These are phyloP conservation scores for Protophormia terraenovae DNA, from an alignment of 2,888 invertebrate species.

Conservation along the genomic window DNA sequence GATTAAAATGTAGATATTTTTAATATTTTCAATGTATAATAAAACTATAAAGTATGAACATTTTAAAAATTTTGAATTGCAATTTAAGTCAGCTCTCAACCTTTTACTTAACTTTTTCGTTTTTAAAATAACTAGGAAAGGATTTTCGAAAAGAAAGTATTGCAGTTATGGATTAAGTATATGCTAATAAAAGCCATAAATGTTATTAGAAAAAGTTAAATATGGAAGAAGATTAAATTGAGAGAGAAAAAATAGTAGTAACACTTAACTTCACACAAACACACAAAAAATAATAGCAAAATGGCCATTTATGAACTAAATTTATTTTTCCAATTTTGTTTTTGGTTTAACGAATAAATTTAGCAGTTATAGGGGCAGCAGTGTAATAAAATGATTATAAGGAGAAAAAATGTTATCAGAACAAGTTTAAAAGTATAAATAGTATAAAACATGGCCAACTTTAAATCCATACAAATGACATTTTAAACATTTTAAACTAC, in stretches of 20 bases:
- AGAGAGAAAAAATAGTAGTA: too few relatives aligned
- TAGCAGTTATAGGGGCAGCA: not conserved
- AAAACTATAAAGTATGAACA: not conserved
- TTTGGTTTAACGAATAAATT: not conserved
- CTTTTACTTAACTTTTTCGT: not conserved
- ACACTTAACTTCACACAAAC: not conserved
- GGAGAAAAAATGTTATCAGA: not conserved
- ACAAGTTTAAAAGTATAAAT: constrained; percentile 14
- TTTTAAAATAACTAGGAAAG: constrained; percentile 3
- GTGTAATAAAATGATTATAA: not conserved
- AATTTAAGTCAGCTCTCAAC: constrained; percentile 37
- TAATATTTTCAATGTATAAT: too few relatives aligned
- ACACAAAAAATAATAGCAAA: not conserved
- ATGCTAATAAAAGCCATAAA: constrained; percentile 27
- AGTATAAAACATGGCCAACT: constrained; percentile 13
- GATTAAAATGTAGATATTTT: too few relatives aligned
- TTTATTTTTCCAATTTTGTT: not conserved
- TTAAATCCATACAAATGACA: constrained; percentile 18
- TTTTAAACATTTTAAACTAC: constrained; percentile 17
- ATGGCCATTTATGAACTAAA: not conserved
- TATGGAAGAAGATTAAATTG: not conserved
- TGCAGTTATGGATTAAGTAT: constrained; percentile 18
- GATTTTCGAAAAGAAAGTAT: constrained; percentile 15
- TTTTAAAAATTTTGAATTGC: constrained; percentile 49
- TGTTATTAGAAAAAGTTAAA: constrained; percentile 14